Base-by-base conservation (phyloP, 2,113 vertebrate species). In the Boleophthalmus pectinirostris region DNA sequence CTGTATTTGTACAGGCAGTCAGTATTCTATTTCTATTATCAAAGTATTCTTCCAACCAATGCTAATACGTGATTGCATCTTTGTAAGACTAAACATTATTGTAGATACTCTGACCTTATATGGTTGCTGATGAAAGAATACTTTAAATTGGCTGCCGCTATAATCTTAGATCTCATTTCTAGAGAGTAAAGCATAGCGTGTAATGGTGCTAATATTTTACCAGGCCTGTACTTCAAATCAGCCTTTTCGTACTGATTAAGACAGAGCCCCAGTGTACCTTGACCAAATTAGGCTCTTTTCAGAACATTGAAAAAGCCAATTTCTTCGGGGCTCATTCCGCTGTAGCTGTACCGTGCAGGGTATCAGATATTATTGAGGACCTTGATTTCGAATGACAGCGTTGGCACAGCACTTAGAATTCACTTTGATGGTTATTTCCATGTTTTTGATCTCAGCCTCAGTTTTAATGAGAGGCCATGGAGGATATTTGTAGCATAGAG, bases 401-500 rank as follows among this genome's bases (percentile, higher is more conserved):
- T 74, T 57, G 33, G 61, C 60, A 69, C 56, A 68, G 35, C 63
- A 57, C 54, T 72, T 60, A 80, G 65, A 74, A 77, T 83, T 80
- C 66, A 65, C 87, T 80, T 80, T 80, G 75, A 81, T 77, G 74
- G 54, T 79, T 79, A 77, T 83, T 90, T 83, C 74, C 77, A 70
- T 85, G 74, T 83, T 82, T 88, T 82, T 86, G 74, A 88, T 86
- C 83, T 82, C 72, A 65, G 51, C 53, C 64, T 76, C n/a, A 16
- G 23, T 75, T 85, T 85, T 81, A 77, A 83, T 78, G 75, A 82
- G 77, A 80, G 71, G 61, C 64, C 53, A 74, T 64, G 38, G 66
- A 73, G 38, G 38, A 58, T 80, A 70, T 83, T 85, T 74, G 73
- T 81, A 75, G 74, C 18, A 20, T 73, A 66, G 65, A 75, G 23